phyloP scores from a whole-genome alignment of 2,888 invertebrate genomes.

The Microctonus hyperodae region DNA sequence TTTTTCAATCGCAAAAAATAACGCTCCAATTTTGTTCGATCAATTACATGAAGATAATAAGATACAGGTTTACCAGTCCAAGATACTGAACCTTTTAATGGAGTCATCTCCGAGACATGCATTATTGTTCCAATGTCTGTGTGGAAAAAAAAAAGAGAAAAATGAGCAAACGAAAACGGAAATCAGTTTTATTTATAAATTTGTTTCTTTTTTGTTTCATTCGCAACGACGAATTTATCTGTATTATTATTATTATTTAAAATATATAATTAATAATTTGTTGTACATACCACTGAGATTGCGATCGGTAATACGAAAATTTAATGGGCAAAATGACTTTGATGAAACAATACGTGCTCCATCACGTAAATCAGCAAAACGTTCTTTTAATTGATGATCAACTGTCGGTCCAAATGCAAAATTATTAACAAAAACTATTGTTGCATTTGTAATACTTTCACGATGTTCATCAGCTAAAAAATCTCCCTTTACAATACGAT shows the following conservation, averaged over 20 bases:
- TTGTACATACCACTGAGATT: conserved; percentile 81
- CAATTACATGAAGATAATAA: conserved; percentile 97
- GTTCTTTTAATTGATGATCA: conserved; percentile 94
- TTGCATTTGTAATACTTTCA: conserved; percentile 92
- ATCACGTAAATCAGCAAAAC: conserved; percentile 95
- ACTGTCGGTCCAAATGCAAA: conserved; percentile 98
- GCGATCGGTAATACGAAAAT: conserved; percentile 97
- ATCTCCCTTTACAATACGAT: conserved; percentile 92
- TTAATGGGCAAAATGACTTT: conserved; percentile 98
- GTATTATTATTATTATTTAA: not conserved
- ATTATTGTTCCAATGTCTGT: conserved; percentile 97
- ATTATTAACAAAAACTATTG: conserved; percentile 99
- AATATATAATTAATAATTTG: not conserved
- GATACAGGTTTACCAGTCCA: conserved; percentile 99
- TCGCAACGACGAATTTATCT: not conserved
- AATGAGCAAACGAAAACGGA: no score
- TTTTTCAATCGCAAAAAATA: conserved; percentile 96
- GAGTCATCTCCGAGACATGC: conserved; percentile 97
- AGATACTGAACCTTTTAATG: conserved; percentile 93
- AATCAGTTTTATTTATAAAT: not conserved
- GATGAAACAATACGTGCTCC: conserved; percentile 98
- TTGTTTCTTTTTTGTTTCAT: not conserved
- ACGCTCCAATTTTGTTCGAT: conserved; percentile 95
- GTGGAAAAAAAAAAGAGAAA: no score
- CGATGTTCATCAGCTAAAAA: conserved; percentile 92